Evolutionary conservation across 2,797 vertebrate species (phyloP).

Genomic region (Sebastolobus alascanus): DNA sequence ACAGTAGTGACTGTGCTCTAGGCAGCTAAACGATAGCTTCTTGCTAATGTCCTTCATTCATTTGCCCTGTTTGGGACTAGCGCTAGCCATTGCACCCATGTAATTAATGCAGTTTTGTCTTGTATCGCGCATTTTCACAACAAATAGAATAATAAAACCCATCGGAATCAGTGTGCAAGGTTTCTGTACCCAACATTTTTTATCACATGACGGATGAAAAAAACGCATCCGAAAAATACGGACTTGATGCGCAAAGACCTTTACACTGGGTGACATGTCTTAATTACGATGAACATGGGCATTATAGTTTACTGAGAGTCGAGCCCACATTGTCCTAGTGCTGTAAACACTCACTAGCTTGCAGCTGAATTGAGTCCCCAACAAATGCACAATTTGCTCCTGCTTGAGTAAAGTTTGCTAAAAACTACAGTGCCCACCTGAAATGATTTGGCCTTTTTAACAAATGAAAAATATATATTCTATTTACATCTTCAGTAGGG

Average conservation of each 20-base stretch:
- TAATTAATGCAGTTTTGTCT: no score
- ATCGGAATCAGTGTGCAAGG: no score
- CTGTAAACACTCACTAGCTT: background rate
- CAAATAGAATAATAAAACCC: no score
- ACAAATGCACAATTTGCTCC: background rate
- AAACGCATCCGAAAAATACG: no score
- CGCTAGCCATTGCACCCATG: no score
- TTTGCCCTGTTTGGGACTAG: no score
- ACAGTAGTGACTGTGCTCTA: no score
- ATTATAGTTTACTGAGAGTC: background rate
- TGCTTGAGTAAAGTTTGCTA: background rate
- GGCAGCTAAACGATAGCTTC: no score
- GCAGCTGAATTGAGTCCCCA: background rate
- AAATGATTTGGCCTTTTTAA: background rate
- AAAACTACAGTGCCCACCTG: background rate
- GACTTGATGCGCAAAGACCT: no score
- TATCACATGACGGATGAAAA: no score
- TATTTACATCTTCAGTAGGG: background rate
- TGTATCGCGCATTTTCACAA: no score
- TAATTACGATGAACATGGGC: background rate
- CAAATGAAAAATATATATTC: background rate
- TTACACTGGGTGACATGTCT: background rate
- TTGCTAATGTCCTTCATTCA: background rate
- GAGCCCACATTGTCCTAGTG: background rate
- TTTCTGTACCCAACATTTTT: no score